Conservation (phyloP, 2,797 vertebrate genomes). For the Anguilla obscura region DNA sequence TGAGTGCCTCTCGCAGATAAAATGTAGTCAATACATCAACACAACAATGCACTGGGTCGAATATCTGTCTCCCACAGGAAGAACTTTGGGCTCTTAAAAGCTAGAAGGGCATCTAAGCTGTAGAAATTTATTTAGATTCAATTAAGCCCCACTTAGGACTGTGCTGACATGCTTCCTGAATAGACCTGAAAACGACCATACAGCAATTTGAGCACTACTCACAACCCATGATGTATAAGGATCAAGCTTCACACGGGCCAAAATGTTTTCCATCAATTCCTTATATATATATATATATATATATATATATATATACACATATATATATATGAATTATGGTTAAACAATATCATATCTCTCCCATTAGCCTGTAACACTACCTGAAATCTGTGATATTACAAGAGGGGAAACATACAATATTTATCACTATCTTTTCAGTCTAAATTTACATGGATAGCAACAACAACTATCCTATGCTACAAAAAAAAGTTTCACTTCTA, state of each 20-base stretch:
- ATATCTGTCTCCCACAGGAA: not conserved
- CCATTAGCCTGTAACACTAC: conserved; percentile 13
- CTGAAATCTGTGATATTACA: not conserved
- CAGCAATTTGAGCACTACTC: not conserved
- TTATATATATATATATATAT: not conserved
- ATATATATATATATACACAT: too few species aligned
- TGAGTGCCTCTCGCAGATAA: not conserved
- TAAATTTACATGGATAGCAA: not conserved
- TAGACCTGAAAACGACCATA: not conserved
- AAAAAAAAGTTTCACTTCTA: not conserved
- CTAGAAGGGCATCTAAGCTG: conserved; percentile 12
- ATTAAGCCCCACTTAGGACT: conserved; percentile 8
- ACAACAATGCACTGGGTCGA: not conserved
- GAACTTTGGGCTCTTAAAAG: conserved; percentile 5
- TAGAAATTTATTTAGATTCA: not conserved
- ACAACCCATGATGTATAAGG: not conserved
- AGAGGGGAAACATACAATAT: not conserved
- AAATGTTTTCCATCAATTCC: not conserved
- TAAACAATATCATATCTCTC: not conserved
- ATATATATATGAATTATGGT: not conserved
- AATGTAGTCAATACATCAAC: conserved; percentile 11
- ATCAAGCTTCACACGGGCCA: not conserved
- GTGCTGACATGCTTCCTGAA: not conserved
- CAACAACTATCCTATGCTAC: not conserved
- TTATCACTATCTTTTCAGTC: not conserved